Conservation (phyloP, 2,888 invertebrate genomes). For the Synergus laeviventris region DNA sequence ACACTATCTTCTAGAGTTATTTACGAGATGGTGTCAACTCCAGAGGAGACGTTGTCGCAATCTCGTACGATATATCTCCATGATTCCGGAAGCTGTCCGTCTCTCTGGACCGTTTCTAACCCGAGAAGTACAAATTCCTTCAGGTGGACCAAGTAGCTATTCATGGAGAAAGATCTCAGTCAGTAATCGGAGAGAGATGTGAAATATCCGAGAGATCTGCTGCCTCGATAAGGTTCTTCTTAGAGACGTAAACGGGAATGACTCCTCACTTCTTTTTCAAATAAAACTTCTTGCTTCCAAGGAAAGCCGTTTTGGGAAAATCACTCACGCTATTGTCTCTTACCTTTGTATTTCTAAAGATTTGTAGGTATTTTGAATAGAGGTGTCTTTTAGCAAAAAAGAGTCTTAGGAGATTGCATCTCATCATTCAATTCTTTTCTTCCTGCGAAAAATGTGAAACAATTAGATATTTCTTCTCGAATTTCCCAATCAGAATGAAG, state of each 20-base stretch:
- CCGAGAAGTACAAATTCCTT: conserved; percentile 35
- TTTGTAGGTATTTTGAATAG: conserved; percentile 23
- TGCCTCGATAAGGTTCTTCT: conserved; percentile 26
- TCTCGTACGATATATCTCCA: conserved; percentile 68
- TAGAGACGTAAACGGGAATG: conserved; percentile 25
- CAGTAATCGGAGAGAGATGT: conserved; percentile 38
- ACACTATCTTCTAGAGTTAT: conserved; percentile 37
- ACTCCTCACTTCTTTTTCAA: conserved; percentile 34
- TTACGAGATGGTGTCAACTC: conserved; percentile 49
- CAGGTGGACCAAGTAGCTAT: conserved; percentile 29
- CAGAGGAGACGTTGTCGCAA: conserved; percentile 51
- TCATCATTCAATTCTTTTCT: background rate
- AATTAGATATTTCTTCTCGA: too few relatives aligned
- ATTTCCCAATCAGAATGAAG: too few relatives aligned
- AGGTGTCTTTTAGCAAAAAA: conserved; percentile 16
- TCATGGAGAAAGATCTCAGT: conserved; percentile 10
- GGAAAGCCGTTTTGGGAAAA: conserved; percentile 36
- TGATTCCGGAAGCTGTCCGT: conserved; percentile 74
- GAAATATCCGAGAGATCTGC: conserved; percentile 33
- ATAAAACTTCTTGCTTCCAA: conserved; percentile 31
- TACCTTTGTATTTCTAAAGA: background rate
- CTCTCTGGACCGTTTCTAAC: conserved; percentile 49
- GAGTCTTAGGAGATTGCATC: conserved; percentile 29
- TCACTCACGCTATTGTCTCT: conserved; percentile 32
- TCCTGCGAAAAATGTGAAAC: background rate